Conservation (phyloP, 2,113 vertebrate species). For the Grammomys surdaster region DNA sequence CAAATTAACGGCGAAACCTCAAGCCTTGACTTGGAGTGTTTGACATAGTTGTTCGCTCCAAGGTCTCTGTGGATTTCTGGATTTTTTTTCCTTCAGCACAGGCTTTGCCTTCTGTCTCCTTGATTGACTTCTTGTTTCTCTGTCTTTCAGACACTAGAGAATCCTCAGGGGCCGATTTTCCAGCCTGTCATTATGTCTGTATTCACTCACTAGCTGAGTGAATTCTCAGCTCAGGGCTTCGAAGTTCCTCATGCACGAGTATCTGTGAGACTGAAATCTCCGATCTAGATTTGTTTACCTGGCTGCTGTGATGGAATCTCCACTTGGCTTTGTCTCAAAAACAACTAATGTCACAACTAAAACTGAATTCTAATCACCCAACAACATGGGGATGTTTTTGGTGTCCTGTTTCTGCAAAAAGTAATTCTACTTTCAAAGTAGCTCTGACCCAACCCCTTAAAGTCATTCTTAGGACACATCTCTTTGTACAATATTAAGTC, state of each 20-base stretch:
- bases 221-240: neutral
- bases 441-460: neutral
- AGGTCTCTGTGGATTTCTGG: neutral
- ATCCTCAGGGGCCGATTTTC: neutral
- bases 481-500: neutral
- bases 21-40: neutral
- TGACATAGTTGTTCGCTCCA: neutral
- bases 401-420: neutral
- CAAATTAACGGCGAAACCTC: neutral
- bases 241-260: neutral
- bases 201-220: neutral
- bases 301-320: neutral
- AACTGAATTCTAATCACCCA: neutral
- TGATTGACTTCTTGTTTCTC: slow-evolving; percentile 30
- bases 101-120: neutral
- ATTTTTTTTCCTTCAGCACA: neutral
- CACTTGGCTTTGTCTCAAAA: neutral
- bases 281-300: neutral
- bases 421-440: slow-evolving; percentile 5
- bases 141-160: neutral
- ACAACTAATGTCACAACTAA: neutral
- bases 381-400: neutral
- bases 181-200: neutral
- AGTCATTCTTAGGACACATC: neutral
- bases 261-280: neutral